A percentile compares a stretch with the other conserved stretches of the same genome.
Evolutionary conservation across 2,113 vertebrate species (phyloP).

Genomic region (Numida meleagris): DNA sequence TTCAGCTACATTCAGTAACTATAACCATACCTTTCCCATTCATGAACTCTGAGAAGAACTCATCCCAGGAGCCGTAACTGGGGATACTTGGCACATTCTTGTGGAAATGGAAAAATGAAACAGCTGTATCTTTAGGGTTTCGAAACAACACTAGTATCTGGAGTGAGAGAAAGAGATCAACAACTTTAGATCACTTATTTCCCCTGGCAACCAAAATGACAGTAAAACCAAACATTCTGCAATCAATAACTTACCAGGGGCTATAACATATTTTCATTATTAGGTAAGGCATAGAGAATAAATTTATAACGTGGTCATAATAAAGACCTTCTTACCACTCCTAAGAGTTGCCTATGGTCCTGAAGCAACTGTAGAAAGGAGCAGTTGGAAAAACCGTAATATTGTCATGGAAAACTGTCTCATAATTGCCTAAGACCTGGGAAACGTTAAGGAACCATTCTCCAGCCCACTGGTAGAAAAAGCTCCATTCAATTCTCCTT

Average conservation of each 20-base stretch:
- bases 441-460: not conserved
- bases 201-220: not conserved
- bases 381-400: not conserved
- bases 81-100: constrained; percentile 77
- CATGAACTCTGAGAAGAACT: constrained; percentile 82
- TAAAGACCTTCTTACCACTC: not conserved
- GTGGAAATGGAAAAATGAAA: constrained; percentile 85
- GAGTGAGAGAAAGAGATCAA: not conserved
- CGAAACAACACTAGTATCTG: constrained; percentile 83
- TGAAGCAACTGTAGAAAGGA: not conserved
- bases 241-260: not conserved
- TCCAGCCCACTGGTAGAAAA: not conserved
- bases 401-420: not conserved
- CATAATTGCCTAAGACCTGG: not conserved
- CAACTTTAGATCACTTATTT: not conserved
- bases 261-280: not conserved
- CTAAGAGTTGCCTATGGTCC: not conserved
- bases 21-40: constrained; percentile 78
- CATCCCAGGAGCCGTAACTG: constrained; percentile 77
- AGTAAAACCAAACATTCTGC: constrained; percentile 21
- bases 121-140: constrained; percentile 86
- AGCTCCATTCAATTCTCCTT: not conserved
- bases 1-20: constrained; percentile 1
- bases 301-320: not conserved
- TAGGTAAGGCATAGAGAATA: not conserved